phyloP scores from a whole-genome alignment of 2,888 invertebrate species.

The Drosophila picticornis region DNA sequence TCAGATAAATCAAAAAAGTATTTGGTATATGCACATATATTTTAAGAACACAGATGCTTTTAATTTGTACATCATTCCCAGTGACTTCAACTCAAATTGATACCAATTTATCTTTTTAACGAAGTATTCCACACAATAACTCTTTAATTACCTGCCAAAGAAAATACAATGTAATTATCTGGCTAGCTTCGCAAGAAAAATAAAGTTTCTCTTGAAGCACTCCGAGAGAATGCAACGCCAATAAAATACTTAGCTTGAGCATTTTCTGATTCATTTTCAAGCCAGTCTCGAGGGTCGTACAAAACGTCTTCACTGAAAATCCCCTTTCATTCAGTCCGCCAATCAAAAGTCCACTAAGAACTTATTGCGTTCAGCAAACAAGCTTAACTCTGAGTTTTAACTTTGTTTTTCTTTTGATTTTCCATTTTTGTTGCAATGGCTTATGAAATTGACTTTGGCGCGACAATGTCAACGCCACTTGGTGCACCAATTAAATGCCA shows the following conservation, averaged over 20 bases:
- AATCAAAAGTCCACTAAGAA: conserved; percentile 38
- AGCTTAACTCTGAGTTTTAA: conserved; percentile 32
- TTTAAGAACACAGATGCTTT: not conserved
- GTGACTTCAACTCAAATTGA: not conserved
- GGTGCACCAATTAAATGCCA: conserved; percentile 68
- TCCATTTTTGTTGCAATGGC: conserved; percentile 36
- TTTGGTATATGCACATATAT: not conserved
- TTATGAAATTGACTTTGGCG: conserved; percentile 68
- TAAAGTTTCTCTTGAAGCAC: not conserved
- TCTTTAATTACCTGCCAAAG: not conserved
- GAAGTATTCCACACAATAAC: not conserved
- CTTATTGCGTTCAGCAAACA: conserved; percentile 18
- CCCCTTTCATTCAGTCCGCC: conserved; percentile 8
- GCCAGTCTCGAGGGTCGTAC: not conserved
- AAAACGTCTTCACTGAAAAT: not conserved
- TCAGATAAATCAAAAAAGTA: not conserved
- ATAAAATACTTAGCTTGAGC: not conserved
- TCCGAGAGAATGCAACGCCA: not conserved
- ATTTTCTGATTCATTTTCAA: not conserved
- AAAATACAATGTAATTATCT: not conserved
- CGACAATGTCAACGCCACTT: conserved; percentile 64
- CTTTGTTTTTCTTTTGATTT: conserved; percentile 23
- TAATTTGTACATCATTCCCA: not conserved
- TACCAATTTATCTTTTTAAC: not conserved
- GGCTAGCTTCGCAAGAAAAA: not conserved